Evolutionary conservation across 2,113 vertebrate genomes (phyloP).

Genomic region (Calyptomena viridis): DNA sequence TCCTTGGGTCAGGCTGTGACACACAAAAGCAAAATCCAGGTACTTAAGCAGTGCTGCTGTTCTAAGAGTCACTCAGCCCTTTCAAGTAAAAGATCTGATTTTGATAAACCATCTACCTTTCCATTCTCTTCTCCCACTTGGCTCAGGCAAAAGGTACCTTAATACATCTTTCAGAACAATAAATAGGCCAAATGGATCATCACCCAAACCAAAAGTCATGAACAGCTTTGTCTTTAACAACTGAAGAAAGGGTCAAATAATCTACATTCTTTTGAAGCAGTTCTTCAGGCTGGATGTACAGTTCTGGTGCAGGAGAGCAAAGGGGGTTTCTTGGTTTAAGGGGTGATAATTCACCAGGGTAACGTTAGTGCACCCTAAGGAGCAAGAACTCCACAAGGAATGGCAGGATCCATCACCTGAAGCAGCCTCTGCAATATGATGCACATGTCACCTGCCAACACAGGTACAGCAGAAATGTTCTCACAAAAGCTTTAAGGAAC

Average conservation of each 20-base stretch:
- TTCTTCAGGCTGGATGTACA: neutral
- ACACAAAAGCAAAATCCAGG: neutral
- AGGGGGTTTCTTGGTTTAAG: neutral
- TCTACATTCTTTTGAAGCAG: conserved; percentile 10
- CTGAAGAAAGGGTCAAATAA: neutral
- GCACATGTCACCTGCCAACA: neutral
- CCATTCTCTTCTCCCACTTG: neutral
- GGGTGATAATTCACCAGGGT: neutral
- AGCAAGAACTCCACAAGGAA: neutral
- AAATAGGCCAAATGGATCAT: neutral
- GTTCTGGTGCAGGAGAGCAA: neutral
- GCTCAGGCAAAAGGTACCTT: neutral
- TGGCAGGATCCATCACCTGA: neutral
- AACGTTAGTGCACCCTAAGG: neutral
- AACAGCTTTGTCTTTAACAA: neutral
- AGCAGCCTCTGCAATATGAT: neutral
- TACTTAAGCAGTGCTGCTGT: neutral
- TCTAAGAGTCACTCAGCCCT: neutral
- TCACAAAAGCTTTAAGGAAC: conserved; percentile 9
- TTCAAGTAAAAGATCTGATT: neutral
- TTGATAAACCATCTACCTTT: neutral
- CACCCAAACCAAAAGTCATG: neutral
- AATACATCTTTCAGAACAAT: neutral
- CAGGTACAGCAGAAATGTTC: neutral
- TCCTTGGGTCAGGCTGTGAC: neutral